Evolutionary conservation across 2,888 invertebrate species (phyloP).

Genomic region (Exephanes ischioxanthus): DNA sequence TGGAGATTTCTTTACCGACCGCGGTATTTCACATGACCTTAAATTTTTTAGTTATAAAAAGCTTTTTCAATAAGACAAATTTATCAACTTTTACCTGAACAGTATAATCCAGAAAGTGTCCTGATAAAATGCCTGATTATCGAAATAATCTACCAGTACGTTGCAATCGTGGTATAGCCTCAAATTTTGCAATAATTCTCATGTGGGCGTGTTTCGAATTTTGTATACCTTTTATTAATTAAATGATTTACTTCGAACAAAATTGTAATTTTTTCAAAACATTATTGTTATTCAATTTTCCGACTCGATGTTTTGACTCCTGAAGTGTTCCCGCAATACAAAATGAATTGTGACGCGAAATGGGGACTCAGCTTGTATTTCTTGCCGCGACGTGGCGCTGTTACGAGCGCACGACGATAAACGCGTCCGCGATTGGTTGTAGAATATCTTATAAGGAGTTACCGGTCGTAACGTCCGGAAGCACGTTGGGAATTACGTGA

Average conservation of each 20-base stretch:
- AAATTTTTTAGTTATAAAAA: conserved; percentile 7
- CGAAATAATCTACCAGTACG: conserved; percentile 32
- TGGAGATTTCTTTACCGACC: background rate
- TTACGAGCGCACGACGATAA: background rate
- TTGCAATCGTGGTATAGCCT: background rate
- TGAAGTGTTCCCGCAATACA: conserved; percentile 3
- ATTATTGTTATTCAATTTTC: background rate
- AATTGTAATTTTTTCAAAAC: background rate
- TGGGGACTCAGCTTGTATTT: too few species aligned
- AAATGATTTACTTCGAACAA: too few species aligned
- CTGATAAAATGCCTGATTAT: conserved; percentile 51
- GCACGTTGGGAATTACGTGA: conserved; percentile 25
- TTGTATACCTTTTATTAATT: background rate
- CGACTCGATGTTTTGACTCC: background rate
- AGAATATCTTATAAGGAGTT: background rate
- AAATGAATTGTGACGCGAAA: background rate
- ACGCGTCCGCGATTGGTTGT: background rate
- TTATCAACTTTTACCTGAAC: conserved; percentile 47
- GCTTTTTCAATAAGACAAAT: conserved; percentile 25
- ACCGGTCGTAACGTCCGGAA: background rate
- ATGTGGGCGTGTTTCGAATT: background rate
- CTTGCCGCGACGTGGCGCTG: background rate
- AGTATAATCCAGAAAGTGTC: conserved; percentile 52
- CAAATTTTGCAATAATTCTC: background rate
- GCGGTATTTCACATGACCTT: background rate